Evolutionary conservation across 1,140 invertebrate genomes (phyloP).

Genomic region (Scaptomyza pallida): DNA sequence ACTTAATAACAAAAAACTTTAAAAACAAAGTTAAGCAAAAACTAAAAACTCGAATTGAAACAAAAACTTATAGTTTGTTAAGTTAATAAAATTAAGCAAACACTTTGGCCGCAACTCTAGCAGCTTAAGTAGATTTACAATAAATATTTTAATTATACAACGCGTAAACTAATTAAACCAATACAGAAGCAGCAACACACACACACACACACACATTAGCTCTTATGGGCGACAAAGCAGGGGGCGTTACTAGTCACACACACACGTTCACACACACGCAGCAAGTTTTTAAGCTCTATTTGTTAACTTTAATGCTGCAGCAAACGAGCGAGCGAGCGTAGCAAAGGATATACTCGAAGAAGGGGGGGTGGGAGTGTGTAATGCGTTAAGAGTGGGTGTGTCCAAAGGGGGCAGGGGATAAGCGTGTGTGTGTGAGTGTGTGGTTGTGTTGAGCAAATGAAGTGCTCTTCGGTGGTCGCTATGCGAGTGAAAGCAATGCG

Average conservation of each 20-base stretch:
- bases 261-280: constrained; percentile 40
- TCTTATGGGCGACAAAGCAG: neutral
- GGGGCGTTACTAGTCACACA: constrained; percentile 35
- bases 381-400: constrained; percentile 4
- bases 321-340: constrained; percentile 14
- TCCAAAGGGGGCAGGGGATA: neutral
- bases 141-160: constrained; percentile 66
- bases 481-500: constrained; percentile 32
- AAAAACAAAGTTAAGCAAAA: constrained; percentile 3
- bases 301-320: constrained; percentile 70
- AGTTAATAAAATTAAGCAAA: constrained; percentile 63
- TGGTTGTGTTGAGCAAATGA: constrained; percentile 52
- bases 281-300: constrained; percentile 77
- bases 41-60: neutral
- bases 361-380: neutral
- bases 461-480: constrained; percentile 50
- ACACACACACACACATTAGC: constrained; percentile 4
- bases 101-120: constrained; percentile 34
- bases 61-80: neutral
- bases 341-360: constrained; percentile 19
- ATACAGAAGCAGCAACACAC: constrained; percentile 9
- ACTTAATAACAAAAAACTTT: constrained; percentile 6
- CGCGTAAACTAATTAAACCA: constrained; percentile 69
- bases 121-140: constrained; percentile 54
- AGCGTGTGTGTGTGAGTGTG: constrained; percentile 9